Conservation (phyloP, 92 coral and sea anemone species). For the Phenganax marumi region DNA sequence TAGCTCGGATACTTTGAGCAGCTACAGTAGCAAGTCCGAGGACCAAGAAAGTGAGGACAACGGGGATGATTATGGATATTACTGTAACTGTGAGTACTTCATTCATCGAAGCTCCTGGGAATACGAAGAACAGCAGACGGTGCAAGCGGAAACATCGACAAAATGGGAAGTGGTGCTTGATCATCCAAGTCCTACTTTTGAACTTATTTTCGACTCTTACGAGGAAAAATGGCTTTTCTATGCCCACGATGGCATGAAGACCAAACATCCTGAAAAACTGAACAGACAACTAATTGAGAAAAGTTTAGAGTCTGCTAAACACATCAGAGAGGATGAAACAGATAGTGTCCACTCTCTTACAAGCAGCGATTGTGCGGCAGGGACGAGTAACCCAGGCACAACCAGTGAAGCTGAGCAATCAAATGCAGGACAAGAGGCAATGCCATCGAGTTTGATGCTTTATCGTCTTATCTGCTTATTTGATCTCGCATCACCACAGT, state of each 20-base stretch:
- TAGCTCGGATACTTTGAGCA: constrained; percentile 38
- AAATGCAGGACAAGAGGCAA: constrained; percentile 69
- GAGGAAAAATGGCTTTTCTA: constrained; percentile 75
- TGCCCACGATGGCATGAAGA: constrained; percentile 1
- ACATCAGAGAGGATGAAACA: background rate
- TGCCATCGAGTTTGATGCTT: constrained; percentile 88
- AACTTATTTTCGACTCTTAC: constrained; percentile 64
- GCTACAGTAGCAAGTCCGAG: constrained; percentile 79
- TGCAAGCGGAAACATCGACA: constrained; percentile 82
- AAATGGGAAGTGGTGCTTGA: constrained; percentile 66
- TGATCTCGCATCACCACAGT: constrained; percentile 70
- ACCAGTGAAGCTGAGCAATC: constrained; percentile 14
- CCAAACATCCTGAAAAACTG: background rate
- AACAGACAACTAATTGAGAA: constrained; percentile 29
- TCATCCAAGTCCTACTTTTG: constrained; percentile 58
- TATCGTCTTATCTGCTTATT: constrained; percentile 82
- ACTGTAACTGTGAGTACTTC: constrained; percentile 81
- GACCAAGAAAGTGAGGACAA: constrained; percentile 81
- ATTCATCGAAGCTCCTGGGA: constrained; percentile 91
- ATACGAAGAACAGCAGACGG: constrained; percentile 84
- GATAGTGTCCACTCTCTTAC: background rate
- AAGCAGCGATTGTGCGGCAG: background rate
- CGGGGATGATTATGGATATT: constrained; percentile 66
- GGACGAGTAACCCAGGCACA: background rate
- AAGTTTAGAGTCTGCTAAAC: constrained; percentile 5